These are phyloP conservation scores for Anguilla obscura DNA, from an alignment of 2,797 vertebrate species.

Conservation along the genomic window DNA sequence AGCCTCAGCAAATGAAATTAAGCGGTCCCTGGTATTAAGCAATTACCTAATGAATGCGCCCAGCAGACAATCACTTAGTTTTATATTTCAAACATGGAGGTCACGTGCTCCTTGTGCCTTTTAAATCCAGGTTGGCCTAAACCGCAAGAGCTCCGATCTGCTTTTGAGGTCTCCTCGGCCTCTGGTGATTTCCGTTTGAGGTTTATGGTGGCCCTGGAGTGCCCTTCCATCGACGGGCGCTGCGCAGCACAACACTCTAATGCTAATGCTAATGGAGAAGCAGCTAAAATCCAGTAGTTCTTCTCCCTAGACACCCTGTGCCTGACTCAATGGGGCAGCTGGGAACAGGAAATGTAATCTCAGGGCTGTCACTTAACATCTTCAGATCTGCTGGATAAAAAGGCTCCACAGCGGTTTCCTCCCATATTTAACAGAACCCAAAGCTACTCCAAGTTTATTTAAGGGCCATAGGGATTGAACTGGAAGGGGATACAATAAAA, in stretches of 20 bases:
- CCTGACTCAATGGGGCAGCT: background rate
- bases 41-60: slow-evolving; percentile 60
- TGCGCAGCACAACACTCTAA: background rate
- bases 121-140: slow-evolving; percentile 48
- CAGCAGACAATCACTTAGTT: slow-evolving; percentile 53
- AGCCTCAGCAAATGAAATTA: slow-evolving; percentile 29
- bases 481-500: background rate
- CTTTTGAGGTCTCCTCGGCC: background rate
- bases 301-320: background rate
- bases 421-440: background rate
- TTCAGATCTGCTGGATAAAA: background rate
- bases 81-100: slow-evolving; percentile 49
- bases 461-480: background rate
- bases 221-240: background rate
- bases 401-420: background rate
- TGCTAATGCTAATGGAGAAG: background rate
- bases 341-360: slow-evolving; percentile 1
- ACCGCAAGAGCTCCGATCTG: background rate
- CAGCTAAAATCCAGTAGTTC: background rate
- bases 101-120: slow-evolving; percentile 42
- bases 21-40: slow-evolving; percentile 44
- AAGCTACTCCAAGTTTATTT: background rate
- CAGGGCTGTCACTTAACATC: slow-evolving; percentile 4
- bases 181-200: background rate
- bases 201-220: background rate